Evolutionary conservation across 2,888 invertebrate genomes (phyloP).

Genomic region (Rhodophaea formosa): DNA sequence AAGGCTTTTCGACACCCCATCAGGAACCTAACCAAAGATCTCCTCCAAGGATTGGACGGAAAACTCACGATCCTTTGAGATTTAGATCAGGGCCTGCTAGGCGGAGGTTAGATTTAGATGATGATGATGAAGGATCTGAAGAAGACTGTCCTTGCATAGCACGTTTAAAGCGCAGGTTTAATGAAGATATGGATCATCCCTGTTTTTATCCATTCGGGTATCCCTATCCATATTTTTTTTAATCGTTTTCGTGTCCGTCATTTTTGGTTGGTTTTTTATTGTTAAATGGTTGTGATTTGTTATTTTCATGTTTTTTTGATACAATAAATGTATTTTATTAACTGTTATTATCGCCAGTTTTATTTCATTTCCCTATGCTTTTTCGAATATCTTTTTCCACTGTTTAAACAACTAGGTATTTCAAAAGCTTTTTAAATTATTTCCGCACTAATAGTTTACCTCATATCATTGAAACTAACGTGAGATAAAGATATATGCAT

Average conservation of each 20-base stretch:
- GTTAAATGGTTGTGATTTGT: slow-evolving; percentile 2
- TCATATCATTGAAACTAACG: too few species aligned
- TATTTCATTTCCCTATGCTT: background rate
- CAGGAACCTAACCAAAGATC: slow-evolving; percentile 20
- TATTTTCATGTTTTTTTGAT: background rate
- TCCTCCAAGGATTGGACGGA: slow-evolving; percentile 27
- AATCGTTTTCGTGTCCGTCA: background rate
- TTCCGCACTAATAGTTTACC: too few species aligned
- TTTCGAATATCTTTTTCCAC: background rate
- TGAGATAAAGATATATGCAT: too few species aligned
- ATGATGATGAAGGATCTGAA: slow-evolving; percentile 34
- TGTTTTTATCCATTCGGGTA: slow-evolving; percentile 31
- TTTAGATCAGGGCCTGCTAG: slow-evolving; percentile 23
- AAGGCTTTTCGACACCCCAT: slow-evolving; percentile 35
- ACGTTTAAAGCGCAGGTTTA: slow-evolving; percentile 26
- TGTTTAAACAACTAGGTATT: too few species aligned
- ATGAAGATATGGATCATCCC: slow-evolving; percentile 26
- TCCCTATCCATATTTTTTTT: slow-evolving; percentile 35
- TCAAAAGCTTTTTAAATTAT: too few species aligned
- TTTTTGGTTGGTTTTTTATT: background rate
- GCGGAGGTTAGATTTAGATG: slow-evolving; percentile 32
- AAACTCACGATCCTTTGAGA: slow-evolving; percentile 22
- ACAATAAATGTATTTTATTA: background rate
- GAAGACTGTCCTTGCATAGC: slow-evolving; percentile 39
- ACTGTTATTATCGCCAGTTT: background rate